Conservation (phyloP, 1,140 invertebrate genomes). For the Elymnias hypermnestra region DNA sequence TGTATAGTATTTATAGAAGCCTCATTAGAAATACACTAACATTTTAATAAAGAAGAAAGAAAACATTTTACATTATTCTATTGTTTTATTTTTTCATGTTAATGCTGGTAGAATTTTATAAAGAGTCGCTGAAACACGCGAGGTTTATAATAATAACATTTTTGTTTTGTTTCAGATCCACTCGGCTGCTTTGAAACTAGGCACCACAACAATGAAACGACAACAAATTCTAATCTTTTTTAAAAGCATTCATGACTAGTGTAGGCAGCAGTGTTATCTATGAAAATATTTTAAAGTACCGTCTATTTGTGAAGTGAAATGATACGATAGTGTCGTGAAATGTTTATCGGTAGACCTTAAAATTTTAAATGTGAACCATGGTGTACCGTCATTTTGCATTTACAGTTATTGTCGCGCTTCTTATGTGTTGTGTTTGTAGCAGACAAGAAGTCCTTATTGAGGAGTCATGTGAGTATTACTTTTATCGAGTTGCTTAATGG, state of each 20-base stretch:
- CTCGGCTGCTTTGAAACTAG: not conserved
- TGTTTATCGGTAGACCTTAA: constrained; percentile 13
- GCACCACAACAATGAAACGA: not conserved
- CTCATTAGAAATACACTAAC: no score
- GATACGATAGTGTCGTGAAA: constrained; percentile 3
- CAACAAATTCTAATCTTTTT: not conserved
- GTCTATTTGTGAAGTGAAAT: no score
- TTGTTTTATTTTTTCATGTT: not conserved
- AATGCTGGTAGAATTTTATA: not conserved
- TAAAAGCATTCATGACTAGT: not conserved
- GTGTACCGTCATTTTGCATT: constrained; percentile 9
- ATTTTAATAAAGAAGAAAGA: no score
- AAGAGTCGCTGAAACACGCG: not conserved
- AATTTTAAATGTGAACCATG: constrained; percentile 1
- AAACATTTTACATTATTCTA: no score
- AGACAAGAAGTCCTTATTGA: constrained; percentile 58
- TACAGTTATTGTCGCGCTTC: constrained; percentile 20
- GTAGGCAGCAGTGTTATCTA: constrained; percentile 1
- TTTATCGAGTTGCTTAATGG: no score
- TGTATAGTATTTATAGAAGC: no score
- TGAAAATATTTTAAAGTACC: no score
- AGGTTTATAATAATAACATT: not conserved
- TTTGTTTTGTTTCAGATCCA: constrained; percentile 14
- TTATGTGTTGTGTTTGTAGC: constrained; percentile 38
- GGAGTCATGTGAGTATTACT: constrained; percentile 47